phyloP scores from a whole-genome alignment of 1,140 invertebrate genomes.

The Microplitis demolitor region DNA sequence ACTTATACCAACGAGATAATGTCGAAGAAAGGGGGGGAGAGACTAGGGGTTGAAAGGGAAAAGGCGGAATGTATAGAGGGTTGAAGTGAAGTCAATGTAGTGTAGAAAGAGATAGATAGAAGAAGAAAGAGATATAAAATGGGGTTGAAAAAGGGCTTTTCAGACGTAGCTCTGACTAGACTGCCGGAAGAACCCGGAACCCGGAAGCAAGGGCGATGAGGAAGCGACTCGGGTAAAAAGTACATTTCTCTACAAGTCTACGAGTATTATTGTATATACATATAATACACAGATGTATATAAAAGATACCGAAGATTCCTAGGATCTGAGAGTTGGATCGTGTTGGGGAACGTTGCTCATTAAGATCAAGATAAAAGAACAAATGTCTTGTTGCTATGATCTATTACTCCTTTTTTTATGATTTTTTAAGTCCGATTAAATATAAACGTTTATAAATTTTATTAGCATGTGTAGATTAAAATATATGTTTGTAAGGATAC shows the following conservation, averaged over 20 bases:
- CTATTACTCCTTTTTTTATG: not conserved
- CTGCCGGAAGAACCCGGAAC: slow-evolving; percentile 51
- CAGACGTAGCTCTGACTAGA: slow-evolving; percentile 43
- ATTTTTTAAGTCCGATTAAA: too few relatives aligned
- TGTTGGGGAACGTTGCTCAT: slow-evolving; percentile 45
- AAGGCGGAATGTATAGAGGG: not conserved
- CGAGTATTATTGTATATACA: too few relatives aligned
- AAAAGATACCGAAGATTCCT: not conserved
- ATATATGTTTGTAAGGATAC: too few relatives aligned
- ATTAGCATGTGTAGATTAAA: too few relatives aligned
- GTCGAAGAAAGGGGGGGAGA: slow-evolving; percentile 6
- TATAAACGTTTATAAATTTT: too few relatives aligned
- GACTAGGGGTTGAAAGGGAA: slow-evolving; percentile 26
- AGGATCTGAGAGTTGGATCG: not conserved
- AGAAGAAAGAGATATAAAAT: slow-evolving; percentile 19
- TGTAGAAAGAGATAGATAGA: not conserved
- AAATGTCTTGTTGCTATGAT: slow-evolving; percentile 12
- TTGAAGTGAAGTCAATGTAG: not conserved
- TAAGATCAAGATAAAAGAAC: slow-evolving; percentile 44
- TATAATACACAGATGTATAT: not conserved
- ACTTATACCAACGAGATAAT: slow-evolving; percentile 29
- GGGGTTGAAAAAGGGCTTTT: slow-evolving; percentile 33
- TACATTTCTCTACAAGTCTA: slow-evolving; percentile 7
- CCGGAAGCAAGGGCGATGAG: slow-evolving; percentile 52
- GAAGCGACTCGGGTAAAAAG: slow-evolving; percentile 21